These are phyloP conservation scores for Phengaris arion DNA, from an alignment of 2,888 invertebrate species.

Conservation along the genomic window DNA sequence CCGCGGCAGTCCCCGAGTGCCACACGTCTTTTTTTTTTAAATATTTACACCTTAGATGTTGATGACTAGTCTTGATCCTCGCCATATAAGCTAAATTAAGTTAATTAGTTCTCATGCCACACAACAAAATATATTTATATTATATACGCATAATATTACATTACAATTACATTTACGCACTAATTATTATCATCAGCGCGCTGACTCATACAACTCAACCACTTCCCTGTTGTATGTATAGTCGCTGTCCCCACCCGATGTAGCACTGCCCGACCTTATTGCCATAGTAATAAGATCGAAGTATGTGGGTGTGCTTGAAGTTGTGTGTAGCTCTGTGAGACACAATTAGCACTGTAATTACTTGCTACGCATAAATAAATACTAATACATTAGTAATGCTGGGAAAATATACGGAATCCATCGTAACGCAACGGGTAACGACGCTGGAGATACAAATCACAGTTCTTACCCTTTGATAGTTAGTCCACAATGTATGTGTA, in stretches of 20 bases:
- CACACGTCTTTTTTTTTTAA: too few relatives aligned
- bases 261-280: background rate
- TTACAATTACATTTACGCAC: slow-evolving; percentile 20
- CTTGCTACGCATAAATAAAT: slow-evolving; percentile 33
- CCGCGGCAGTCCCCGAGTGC: too few relatives aligned
- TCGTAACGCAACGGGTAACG: background rate
- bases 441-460: background rate
- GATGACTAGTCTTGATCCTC: background rate
- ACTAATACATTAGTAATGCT: slow-evolving; percentile 31
- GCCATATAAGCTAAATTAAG: slow-evolving; percentile 7
- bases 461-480: background rate
- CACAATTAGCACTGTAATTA: slow-evolving; percentile 34
- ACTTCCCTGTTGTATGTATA: slow-evolving; percentile 25
- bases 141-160: slow-evolving; percentile 24
- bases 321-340: slow-evolving; percentile 20
- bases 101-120: background rate
- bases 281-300: background rate
- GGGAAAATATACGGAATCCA: slow-evolving; percentile 20
- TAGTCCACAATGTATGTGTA: too few relatives aligned
- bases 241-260: background rate
- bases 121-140: background rate
- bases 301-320: background rate
- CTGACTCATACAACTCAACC: slow-evolving; percentile 27
- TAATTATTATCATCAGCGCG: slow-evolving; percentile 21
- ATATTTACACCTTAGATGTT: background rate